Conservation (phyloP, 1,140 invertebrate genomes). For the Bombus polaris region DNA sequence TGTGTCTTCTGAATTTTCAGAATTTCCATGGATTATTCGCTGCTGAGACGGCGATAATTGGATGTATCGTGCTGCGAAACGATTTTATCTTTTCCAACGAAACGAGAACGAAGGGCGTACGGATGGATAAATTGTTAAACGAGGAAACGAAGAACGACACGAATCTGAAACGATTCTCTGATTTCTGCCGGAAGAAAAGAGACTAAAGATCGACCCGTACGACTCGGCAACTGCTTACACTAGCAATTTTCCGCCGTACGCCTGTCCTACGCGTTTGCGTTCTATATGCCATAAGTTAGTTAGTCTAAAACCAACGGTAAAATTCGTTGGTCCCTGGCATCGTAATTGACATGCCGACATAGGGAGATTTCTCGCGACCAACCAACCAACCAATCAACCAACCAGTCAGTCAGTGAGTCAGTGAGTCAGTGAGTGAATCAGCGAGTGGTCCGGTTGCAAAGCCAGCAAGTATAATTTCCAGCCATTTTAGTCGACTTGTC, state of each 20-base stretch:
- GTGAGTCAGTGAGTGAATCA: background rate
- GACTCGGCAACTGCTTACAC: background rate
- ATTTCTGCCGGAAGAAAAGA: background rate
- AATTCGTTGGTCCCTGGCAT: slow-evolving; percentile 65
- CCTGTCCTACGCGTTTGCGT: slow-evolving; percentile 46
- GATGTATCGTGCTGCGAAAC: slow-evolving; percentile 11
- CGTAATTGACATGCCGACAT: slow-evolving; percentile 56
- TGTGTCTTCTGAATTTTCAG: background rate
- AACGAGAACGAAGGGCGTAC: background rate
- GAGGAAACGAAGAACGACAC: slow-evolving; percentile 11
- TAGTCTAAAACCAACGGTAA: slow-evolving; percentile 75
- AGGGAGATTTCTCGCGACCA: slow-evolving; percentile 67
- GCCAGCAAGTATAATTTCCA: slow-evolving; percentile 76
- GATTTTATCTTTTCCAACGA: background rate
- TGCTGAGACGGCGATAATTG: slow-evolving; percentile 8
- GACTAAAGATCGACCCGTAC: slow-evolving; percentile 1
- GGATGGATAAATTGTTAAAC: background rate
- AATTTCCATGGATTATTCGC: background rate
- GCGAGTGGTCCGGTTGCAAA: slow-evolving; percentile 43
- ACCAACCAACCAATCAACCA: background rate
- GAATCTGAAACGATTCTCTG: slow-evolving; percentile 12
- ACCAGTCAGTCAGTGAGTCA: fast-evolving
- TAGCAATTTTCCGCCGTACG: slow-evolving; percentile 65
- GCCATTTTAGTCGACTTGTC: slow-evolving; percentile 21
- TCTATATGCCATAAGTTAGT: slow-evolving; percentile 71